Evolutionary conservation across 2,797 vertebrate genomes (phyloP), one percentile per base, ranked within the genome.

Genomic region (Neosalanx taihuensis): DNA sequence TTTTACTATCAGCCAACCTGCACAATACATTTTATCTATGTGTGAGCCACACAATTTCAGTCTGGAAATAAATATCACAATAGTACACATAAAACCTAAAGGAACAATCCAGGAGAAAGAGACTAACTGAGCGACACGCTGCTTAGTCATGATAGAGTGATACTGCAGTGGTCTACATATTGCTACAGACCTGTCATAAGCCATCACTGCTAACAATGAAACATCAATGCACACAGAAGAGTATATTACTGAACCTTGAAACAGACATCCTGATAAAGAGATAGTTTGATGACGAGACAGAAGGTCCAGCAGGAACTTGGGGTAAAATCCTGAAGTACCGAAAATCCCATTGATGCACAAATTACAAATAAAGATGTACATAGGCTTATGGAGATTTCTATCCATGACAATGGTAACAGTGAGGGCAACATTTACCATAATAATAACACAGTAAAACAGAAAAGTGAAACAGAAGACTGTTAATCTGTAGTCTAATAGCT

Each of bases 181-280:
- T 35, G 86, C 84, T 74, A 81, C 51, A 62, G 83, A 84, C 9
- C 85, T 76, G 75, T 88, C 85, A 59, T 79, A 88, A 0, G 81
- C 83, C 82, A 86, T 86, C 0, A 84, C 15, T 17, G 79, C 33
- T 10, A 83, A 74, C 23, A 85, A 71, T 0, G 75, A 82, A 2
- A 83, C 0, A 12, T 86, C 80, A 61, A 64, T 20, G 64, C 64
- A 71, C 49, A 30, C 75, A 58, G 57, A 86, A 0, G 78, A 77
- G 46, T 82, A 72, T 26, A 87, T 61, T 0, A 83, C 76, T 0
- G 75, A 60, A 72, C 72, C 31, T 30, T 68, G 67, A 56, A 23
- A 10, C 17, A 68, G 6, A 68, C 67, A 68, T 31, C 20, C 67
- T 57, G 18, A 2, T 57, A 57, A 68, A 1, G 68, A 70, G 37